Percentiles rank a stretch among this genome's conserved stretches.
phyloP scores from a whole-genome alignment of 2,888 invertebrate genomes.

The Chaitophorus viminalis region DNA sequence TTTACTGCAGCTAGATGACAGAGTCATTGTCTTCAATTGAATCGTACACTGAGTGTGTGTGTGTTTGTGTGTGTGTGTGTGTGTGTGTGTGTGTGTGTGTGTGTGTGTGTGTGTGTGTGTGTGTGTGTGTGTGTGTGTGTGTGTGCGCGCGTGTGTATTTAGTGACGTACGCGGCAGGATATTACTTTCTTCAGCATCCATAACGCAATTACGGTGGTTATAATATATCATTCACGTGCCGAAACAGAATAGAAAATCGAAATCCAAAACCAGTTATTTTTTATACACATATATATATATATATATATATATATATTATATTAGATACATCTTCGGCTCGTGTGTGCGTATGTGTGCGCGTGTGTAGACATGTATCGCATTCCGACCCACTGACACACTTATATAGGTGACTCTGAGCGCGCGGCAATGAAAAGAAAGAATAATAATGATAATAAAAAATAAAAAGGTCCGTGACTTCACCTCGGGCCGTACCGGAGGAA shows the following conservation, averaged over 20 bases:
- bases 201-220: constrained; percentile 48
- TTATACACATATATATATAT: not conserved
- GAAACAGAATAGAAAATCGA: constrained; percentile 62
- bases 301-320: not conserved
- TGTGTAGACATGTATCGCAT: constrained; percentile 31
- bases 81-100: too few relatives aligned
- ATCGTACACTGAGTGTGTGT: not conserved
- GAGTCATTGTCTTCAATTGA: constrained; percentile 4
- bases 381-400: constrained; percentile 58
- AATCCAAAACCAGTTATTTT: constrained; percentile 58
- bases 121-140: too few relatives aligned
- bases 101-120: too few relatives aligned
- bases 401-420: not conserved
- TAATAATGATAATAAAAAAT: not conserved
- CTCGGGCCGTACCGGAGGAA: constrained; percentile 48
- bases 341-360: not conserved
- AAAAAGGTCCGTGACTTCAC: constrained; percentile 56
- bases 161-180: constrained; percentile 36
- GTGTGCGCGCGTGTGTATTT: not conserved
- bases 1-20: not conserved
- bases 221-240: constrained; percentile 58
- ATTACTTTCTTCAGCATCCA: constrained; percentile 60
- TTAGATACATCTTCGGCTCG: constrained; percentile 44
- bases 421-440: constrained; percentile 21
- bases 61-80: too few relatives aligned